Conservation (phyloP, 2,797 vertebrate genomes). For the Falco concolor region DNA sequence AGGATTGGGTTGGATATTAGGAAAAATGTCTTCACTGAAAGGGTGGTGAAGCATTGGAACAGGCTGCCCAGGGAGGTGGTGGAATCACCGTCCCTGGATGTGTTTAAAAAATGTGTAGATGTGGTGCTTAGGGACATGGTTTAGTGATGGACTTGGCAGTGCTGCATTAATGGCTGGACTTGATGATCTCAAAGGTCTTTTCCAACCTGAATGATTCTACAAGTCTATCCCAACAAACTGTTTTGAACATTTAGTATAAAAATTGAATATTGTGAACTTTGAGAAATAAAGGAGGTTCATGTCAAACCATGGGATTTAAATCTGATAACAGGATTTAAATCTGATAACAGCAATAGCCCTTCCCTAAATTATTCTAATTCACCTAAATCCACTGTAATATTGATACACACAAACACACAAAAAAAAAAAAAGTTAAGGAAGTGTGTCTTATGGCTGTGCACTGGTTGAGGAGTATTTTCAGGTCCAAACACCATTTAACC, state of each 20-base stretch:
- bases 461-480: not conserved
- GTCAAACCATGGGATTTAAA: not conserved
- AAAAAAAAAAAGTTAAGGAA: not conserved
- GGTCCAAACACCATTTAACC: not conserved
- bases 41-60: no score
- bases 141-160: no score
- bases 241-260: not conserved
- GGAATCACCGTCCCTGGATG: no score
- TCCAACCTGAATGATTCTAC: no score
- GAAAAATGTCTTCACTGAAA: no score
- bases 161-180: no score
- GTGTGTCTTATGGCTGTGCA: not conserved
- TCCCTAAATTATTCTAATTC: not conserved
- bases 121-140: no score
- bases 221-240: not conserved
- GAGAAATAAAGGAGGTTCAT: not conserved
- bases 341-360: not conserved
- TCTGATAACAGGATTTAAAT: not conserved
- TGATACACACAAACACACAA: not conserved
- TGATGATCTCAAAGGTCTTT: no score
- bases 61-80: no score
- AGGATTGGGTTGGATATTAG: no score
- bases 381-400: not conserved
- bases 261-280: not conserved
- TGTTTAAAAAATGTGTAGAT: no score